These are phyloP conservation scores for Dolomedes plantarius DNA, from an alignment of 2,888 invertebrate species.

Conservation along the genomic window DNA sequence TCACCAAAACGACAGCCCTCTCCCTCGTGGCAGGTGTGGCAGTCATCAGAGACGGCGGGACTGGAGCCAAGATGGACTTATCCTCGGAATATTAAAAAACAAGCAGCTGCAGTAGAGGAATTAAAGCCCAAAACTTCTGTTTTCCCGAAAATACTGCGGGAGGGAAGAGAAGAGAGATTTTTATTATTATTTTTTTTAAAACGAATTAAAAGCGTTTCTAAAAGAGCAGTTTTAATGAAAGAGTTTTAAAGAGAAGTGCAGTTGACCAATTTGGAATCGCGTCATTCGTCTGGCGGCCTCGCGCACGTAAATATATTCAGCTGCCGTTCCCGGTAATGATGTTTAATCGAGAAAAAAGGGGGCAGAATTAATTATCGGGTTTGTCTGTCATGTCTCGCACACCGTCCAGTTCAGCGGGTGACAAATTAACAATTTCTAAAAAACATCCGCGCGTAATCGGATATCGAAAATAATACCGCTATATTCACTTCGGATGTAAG, in stretches of 20 bases:
- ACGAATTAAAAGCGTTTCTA: not conserved
- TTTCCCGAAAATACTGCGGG: no score
- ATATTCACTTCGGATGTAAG: not conserved
- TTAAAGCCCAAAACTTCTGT: not conserved
- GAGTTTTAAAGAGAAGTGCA: not conserved
- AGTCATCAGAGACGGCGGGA: not conserved
- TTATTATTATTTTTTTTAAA: no score
- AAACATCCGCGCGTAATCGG: not conserved
- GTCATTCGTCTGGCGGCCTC: not conserved
- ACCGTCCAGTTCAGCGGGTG: not conserved
- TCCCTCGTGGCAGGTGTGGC: not conserved
- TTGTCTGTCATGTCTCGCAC: not conserved
- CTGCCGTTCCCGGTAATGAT: not conserved
- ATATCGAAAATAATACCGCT: not conserved
- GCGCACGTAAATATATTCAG: not conserved
- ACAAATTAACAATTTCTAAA: constrained; percentile 5
- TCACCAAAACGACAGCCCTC: not conserved
- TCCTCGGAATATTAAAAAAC: not conserved
- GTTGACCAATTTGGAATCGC: not conserved
- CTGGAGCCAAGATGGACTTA: not conserved
- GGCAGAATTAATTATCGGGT: not conserved
- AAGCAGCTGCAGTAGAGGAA: not conserved
- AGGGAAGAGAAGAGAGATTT: no score
- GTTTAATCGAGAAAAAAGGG: not conserved
- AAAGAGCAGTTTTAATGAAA: not conserved